Evolutionary conservation across 2,888 invertebrate species (phyloP), one percentile per base, ranked within the genome.

Genomic region (Acanthosoma haemorrhoidale): DNA sequence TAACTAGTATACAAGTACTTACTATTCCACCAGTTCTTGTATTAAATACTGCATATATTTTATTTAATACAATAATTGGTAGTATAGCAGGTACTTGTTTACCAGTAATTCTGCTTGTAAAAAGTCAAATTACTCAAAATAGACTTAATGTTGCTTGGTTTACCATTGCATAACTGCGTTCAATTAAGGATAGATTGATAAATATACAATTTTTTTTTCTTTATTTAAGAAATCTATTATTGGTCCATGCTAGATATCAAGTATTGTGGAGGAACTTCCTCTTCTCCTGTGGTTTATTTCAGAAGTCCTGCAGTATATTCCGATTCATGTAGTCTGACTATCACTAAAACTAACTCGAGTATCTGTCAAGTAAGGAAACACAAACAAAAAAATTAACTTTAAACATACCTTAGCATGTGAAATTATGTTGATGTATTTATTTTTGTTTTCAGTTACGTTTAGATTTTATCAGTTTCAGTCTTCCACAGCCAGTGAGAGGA

Each of bases 261-360:
- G 75, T 82, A 87, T 0, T 94, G 94, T 76, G 91, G 91, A 2
- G 80, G 83, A 0, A 84, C 86, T 0, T 88, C 90, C 0, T 84
- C 84, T 61, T 84, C 87, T 63, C 93, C 94, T 79, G 91, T 91
- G 77, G 92, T 93, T 0, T 92, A 93, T 78, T 94, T 93, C 79
- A 86, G 86, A 11, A 94, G 90, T 78, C 87, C 88, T 0, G 86
- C 85, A 2, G 92, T 88, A 80, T 92, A 92, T 0, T 83, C 84
- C 0, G 77, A 76, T 31, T 83, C 86, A 2, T 94, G 93, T 78
- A 84, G 85, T 3, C 85, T 92, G 75, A 86, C 87, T 9, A 85
- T 94, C 2, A 84, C 85, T 75, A 86, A 88, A 61, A 61, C 72
- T 15, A 88, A 87, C 78, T 79, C 81, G 57, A 84, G 85, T 71